phyloP scores from a whole-genome alignment of 2,113 vertebrate genomes.

The Engystomops pustulosus region DNA sequence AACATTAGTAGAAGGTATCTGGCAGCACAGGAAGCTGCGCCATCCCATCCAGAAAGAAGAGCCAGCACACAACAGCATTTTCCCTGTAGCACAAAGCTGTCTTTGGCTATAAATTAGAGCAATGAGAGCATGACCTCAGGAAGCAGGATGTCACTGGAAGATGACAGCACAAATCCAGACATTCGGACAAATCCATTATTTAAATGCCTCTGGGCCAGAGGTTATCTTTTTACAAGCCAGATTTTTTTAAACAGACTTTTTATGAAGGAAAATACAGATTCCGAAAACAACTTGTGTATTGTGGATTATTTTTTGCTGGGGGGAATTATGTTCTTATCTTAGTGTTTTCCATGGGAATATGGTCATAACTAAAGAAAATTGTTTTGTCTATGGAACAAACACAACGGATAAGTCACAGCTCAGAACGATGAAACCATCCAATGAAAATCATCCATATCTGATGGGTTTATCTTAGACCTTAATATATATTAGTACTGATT shows the following conservation, averaged over 20 bases:
- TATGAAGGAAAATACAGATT: constrained; percentile 28
- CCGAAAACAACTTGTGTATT: not conserved
- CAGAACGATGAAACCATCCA: not conserved
- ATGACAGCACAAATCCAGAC: constrained; percentile 37
- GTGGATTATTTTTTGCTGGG: not conserved
- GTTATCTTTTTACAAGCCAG: constrained; percentile 37
- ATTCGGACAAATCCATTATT: constrained; percentile 41
- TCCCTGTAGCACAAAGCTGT: constrained; percentile 27
- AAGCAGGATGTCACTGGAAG: constrained; percentile 42
- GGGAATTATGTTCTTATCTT: not conserved
- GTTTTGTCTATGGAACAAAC: not conserved
- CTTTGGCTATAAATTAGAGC: constrained; percentile 40
- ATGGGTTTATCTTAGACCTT: no score
- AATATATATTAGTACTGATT: no score
- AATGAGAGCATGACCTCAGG: constrained; percentile 45
- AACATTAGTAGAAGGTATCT: constrained; percentile 3
- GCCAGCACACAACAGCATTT: constrained; percentile 19
- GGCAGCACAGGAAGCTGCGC: constrained; percentile 10
- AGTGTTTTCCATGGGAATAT: not conserved
- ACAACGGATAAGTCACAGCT: no score
- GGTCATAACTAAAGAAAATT: not conserved
- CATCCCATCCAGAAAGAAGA: not conserved
- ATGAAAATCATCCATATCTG: not conserved
- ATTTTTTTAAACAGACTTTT: constrained; percentile 52
- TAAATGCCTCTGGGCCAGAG: constrained; percentile 22